Percentiles rank a stretch among this genome's conserved stretches.
These are phyloP conservation scores for Drosophila testacea DNA, from an alignment of 2,888 invertebrate species.

Conservation along the genomic window DNA sequence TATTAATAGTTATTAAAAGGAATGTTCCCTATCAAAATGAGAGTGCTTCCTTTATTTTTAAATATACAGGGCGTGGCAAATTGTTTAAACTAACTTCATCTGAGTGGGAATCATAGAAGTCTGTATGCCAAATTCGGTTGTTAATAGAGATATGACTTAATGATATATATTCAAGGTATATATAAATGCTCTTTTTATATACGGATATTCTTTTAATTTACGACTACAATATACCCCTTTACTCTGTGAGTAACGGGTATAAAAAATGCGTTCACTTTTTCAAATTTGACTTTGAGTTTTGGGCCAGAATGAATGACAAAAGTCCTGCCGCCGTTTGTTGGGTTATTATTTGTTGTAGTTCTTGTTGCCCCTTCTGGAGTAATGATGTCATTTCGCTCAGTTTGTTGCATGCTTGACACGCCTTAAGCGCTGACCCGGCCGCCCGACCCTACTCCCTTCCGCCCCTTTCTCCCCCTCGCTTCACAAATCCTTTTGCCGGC, in stretches of 20 bases:
- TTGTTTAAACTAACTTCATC: too few species aligned
- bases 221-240: too few species aligned
- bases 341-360: constrained; percentile 5
- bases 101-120: too few species aligned
- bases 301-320: constrained; percentile 1
- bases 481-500: constrained; percentile 46
- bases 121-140: too few species aligned
- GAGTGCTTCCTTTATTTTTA: too few species aligned
- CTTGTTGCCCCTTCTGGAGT: neutral
- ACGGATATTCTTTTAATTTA: neutral
- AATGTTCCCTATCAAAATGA: too few species aligned
- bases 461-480: neutral
- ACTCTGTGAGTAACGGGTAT: too few species aligned
- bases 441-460: neutral
- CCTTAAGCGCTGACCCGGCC: constrained; percentile 8
- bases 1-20: too few species aligned
- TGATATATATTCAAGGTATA: too few species aligned
- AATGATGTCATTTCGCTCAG: constrained; percentile 46
- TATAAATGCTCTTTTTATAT: too few species aligned
- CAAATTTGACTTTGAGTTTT: neutral
- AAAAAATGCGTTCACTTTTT: constrained; percentile 26
- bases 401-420: constrained; percentile 41
- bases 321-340: constrained; percentile 13
- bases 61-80: too few species aligned
- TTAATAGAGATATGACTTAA: too few species aligned